These are phyloP conservation scores for Corvus cornix DNA, from an alignment of 2,113 vertebrate species.

Conservation along the genomic window DNA sequence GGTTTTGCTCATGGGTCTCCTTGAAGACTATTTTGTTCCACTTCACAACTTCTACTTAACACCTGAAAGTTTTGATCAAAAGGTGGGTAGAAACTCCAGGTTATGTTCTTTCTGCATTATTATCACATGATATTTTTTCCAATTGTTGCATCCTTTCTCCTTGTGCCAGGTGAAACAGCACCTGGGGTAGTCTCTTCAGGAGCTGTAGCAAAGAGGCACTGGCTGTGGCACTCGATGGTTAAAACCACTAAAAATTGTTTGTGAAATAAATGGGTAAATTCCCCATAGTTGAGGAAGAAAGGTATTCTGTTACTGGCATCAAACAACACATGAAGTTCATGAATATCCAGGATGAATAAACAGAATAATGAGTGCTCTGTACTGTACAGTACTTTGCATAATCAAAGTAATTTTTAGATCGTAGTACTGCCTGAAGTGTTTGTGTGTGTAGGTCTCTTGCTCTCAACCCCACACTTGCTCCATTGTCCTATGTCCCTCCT, in stretches of 20 bases:
- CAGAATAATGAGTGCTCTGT: background rate
- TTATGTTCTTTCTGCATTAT: background rate
- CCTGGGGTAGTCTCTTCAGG: background rate
- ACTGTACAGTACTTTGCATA: background rate
- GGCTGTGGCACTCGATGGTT: background rate
- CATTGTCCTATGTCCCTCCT: background rate
- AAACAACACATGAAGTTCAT: background rate
- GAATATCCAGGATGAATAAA: background rate
- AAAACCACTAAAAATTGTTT: background rate
- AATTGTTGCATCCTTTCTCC: background rate
- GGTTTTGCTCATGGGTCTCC: conserved; percentile 92
- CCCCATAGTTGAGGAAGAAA: background rate
- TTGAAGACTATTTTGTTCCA: conserved; percentile 94
- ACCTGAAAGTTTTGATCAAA: conserved; percentile 94
- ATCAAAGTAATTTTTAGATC: background rate
- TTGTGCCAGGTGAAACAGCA: background rate
- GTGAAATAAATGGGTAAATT: background rate
- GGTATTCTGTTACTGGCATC: background rate
- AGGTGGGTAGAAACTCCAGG: conserved; percentile 73
- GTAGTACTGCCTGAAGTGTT: background rate
- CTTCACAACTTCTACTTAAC: conserved; percentile 95
- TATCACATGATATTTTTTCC: background rate
- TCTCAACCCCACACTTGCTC: background rate
- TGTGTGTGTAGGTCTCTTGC: background rate
- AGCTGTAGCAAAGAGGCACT: background rate